phyloP scores from a whole-genome alignment of 2,797 vertebrate species.

The Euthynnus affinis region DNA sequence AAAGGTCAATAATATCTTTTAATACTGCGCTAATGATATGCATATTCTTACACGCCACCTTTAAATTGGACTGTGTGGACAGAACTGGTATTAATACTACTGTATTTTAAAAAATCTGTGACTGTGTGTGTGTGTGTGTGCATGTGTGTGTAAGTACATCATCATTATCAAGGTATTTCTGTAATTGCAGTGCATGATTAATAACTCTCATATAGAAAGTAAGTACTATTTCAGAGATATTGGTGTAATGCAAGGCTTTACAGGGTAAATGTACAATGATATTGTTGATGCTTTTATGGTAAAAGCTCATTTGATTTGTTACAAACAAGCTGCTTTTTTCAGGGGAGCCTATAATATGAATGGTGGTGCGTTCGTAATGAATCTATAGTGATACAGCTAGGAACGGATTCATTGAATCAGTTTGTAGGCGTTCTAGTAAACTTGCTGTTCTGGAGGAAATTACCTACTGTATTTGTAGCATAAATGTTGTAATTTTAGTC shows the following conservation, averaged over 20 bases:
- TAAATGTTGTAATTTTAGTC: background rate
- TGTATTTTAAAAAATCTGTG: constrained; percentile 27
- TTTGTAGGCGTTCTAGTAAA: no score
- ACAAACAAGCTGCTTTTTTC: background rate
- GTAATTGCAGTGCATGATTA: constrained; percentile 20
- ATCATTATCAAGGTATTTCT: constrained; percentile 23
- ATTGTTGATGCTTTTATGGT: constrained; percentile 8
- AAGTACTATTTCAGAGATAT: background rate
- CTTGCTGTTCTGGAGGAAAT: no score
- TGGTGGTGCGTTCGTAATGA: background rate
- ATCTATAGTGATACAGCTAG: background rate
- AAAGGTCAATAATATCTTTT: constrained; percentile 89
- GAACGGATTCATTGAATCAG: background rate
- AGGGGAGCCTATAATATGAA: background rate
- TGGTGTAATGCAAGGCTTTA: background rate
- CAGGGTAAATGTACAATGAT: background rate
- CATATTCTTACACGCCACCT: constrained; percentile 64
- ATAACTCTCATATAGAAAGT: background rate
- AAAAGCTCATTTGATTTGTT: background rate
- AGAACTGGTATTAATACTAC: constrained; percentile 51
- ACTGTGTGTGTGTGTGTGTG: background rate
- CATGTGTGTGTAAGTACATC: constrained; percentile 5
- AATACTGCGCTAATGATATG: constrained; percentile 80
- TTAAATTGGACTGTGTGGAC: constrained; percentile 70
- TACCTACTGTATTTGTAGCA: background rate